phyloP scores from a whole-genome alignment of 2,113 vertebrate genomes.

The Chaetops frenatus region DNA sequence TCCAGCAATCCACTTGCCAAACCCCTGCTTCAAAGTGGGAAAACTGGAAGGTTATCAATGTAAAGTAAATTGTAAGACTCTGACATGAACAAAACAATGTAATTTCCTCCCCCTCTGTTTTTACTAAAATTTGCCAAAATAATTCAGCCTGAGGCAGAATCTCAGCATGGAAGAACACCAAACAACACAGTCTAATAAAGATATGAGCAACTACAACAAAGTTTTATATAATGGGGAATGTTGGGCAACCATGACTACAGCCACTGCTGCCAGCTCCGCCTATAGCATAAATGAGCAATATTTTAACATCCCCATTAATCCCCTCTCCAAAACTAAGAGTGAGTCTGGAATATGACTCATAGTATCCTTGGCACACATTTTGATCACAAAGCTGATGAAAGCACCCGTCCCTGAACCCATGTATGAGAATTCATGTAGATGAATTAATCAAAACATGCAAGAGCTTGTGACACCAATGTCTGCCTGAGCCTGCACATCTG shows the following conservation, averaged over 20 bases:
- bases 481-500: not conserved
- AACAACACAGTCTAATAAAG: slow-evolving; percentile 22
- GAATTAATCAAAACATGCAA: slow-evolving; percentile 17
- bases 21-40: slow-evolving; percentile 13
- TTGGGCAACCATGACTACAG: not conserved
- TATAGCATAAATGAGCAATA: not conserved
- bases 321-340: not conserved
- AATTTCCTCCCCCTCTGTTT: slow-evolving; percentile 47
- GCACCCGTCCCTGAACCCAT: not conserved
- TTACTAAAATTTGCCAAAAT: slow-evolving; percentile 52
- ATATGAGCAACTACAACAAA: slow-evolving; percentile 26
- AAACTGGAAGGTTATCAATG: slow-evolving; percentile 42
- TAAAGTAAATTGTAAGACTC: slow-evolving; percentile 19
- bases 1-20: slow-evolving; percentile 12
- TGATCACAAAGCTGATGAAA: slow-evolving; percentile 31
- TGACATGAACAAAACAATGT: slow-evolving; percentile 47
- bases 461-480: not conserved
- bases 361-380: not conserved
- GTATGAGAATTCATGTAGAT: not conserved
- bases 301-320: not conserved
- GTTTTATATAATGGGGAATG: slow-evolving; percentile 14
- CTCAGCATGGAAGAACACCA: slow-evolving; percentile 12
- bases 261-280: not conserved
- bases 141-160: slow-evolving; percentile 31
- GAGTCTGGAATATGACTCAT: not conserved